phyloP scores from a whole-genome alignment of 1,140 invertebrate genomes.

The Drosophila pseudoobscura region DNA sequence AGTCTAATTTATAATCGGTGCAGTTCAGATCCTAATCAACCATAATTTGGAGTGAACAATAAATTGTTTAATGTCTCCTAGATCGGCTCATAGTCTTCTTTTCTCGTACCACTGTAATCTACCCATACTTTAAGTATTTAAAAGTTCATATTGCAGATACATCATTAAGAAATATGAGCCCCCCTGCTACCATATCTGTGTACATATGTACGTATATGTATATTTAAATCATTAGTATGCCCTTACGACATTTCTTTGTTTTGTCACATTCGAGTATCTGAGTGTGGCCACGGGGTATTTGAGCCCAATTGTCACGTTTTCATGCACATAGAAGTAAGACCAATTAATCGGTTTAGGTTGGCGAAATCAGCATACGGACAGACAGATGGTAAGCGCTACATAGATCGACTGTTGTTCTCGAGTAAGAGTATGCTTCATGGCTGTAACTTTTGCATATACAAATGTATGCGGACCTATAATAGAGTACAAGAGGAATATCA shows the following conservation, averaged over 20 bases:
- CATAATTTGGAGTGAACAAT: no score
- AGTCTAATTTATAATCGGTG: no score
- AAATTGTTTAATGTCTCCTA: no score
- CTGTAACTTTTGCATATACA: neutral
- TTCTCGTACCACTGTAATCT: no score
- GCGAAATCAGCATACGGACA: neutral
- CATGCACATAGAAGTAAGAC: slow-evolving; percentile 9
- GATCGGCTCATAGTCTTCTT: no score
- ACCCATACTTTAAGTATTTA: no score
- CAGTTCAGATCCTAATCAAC: no score
- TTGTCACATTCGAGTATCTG: slow-evolving; percentile 4
- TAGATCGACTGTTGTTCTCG: neutral
- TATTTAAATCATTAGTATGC: no score
- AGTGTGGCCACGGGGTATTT: slow-evolving; percentile 54
- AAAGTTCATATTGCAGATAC: no score
- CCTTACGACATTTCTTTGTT: neutral
- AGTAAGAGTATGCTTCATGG: neutral
- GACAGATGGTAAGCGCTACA: neutral
- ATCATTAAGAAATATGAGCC: slow-evolving; percentile 7
- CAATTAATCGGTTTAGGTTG: slow-evolving; percentile 8
- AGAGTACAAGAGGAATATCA: slow-evolving; percentile 11
- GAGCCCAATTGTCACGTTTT: slow-evolving; percentile 58
- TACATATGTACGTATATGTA: no score
- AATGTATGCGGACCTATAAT: neutral
- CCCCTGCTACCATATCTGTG: neutral